phyloP scores from a whole-genome alignment of 1,140 invertebrate species.

The Euura saliciscinereae region DNA sequence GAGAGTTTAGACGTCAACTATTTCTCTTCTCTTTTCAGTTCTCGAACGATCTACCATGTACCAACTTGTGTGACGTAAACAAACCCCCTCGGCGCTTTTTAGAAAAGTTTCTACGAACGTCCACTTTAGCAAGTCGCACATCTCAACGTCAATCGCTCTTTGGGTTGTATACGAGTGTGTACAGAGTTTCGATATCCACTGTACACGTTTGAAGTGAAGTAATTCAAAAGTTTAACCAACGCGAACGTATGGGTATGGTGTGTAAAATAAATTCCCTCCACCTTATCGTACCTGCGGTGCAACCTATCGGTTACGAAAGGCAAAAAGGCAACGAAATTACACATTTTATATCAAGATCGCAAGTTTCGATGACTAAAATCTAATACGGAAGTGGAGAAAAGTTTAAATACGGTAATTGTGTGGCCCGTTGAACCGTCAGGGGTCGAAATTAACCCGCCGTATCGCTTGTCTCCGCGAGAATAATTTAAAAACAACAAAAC shows the following conservation, averaged over 20 bases:
- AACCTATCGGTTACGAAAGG: too few relatives aligned
- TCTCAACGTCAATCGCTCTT: not conserved
- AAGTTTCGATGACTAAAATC: not conserved
- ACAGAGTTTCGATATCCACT: too few relatives aligned
- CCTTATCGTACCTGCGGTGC: too few relatives aligned
- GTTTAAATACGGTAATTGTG: too few relatives aligned
- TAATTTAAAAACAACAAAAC: not conserved
- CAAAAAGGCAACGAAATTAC: too few relatives aligned
- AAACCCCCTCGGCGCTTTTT: conserved; percentile 1
- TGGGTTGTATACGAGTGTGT: not conserved
- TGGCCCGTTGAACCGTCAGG: too few relatives aligned
- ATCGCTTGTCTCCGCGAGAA: too few relatives aligned
- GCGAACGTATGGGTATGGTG: not conserved
- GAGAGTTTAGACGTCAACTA: not conserved
- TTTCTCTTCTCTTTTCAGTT: not conserved
- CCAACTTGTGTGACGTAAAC: conserved; percentile 1
- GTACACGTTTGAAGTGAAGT: not conserved
- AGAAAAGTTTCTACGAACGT: not conserved
- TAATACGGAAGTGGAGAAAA: too few relatives aligned
- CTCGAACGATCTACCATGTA: not conserved
- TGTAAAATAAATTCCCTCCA: not conserved
- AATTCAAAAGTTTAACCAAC: not conserved
- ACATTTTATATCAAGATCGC: not conserved
- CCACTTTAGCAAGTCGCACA: not conserved
- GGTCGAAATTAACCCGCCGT: too few relatives aligned